Evolutionary conservation across 2,113 vertebrate species (phyloP).

Genomic region (Ctenodactylus gundi): DNA sequence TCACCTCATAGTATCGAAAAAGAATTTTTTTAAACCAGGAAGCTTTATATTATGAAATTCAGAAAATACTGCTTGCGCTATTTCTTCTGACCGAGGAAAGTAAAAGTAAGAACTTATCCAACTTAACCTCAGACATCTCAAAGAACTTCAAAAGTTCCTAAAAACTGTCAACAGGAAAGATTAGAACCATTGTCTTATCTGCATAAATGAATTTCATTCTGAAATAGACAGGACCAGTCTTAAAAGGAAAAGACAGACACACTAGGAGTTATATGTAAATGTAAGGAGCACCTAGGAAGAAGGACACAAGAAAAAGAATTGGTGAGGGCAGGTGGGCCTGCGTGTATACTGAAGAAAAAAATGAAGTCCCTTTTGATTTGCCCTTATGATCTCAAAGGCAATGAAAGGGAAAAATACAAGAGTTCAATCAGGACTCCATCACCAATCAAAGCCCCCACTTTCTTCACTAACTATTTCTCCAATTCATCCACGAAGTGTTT

Average conservation of each 20-base stretch:
- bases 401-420: neutral
- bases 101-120: slow-evolving; percentile 33
- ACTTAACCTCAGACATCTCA: neutral
- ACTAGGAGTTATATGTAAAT: neutral
- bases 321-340: neutral
- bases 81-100: neutral
- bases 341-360: neutral
- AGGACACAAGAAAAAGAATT: neutral
- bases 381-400: neutral
- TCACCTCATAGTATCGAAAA: neutral
- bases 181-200: slow-evolving; percentile 1
- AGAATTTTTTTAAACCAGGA: too few species aligned
- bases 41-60: neutral
- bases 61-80: neutral
- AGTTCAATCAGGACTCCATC: neutral
- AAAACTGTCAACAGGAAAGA: slow-evolving; percentile 43
- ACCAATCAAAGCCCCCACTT: neutral
- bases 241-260: neutral
- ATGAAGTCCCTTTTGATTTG: neutral
- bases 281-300: neutral
- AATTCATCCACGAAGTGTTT: neutral
- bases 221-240: slow-evolving; percentile 19
- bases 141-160: slow-evolving; percentile 31
- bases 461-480: neutral
- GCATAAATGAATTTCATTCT: slow-evolving; percentile 31